Evolutionary conservation across 2,797 vertebrate genomes (phyloP), one percentile per base, ranked within the genome.

Genomic region (Odontamblyopus lacepedii): DNA sequence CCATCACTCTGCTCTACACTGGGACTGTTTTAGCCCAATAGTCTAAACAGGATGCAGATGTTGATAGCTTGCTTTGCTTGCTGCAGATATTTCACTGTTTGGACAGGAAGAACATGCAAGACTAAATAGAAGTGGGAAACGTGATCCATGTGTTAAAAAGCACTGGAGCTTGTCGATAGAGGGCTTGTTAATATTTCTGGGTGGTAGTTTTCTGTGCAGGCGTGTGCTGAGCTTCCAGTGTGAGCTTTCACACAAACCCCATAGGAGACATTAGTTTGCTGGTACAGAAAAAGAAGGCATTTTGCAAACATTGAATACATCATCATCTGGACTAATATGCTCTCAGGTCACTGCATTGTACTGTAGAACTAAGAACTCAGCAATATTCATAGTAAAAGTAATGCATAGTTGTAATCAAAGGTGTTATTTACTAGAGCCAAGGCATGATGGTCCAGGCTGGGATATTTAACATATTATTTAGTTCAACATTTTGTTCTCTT

Each of bases 191-290:
- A 82, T 83, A 78, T 81, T 75, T 82, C 66, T 67, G 75, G 78
- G 77, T 51, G 26, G 68, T 57, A 65, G 63, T 63, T 59, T 15
- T 63, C 11, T 68, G 73, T 65, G 69, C 55, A 57, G 72, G 71
- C 70, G 74, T 79, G 74, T 72, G 68, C 41, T 44, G 12, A 44
- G 12, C 78, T 76, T n/a, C 56, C 60, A 69, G 77, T 81, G 60
- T 79, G 74, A 63, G 72, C 56, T 90, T 88, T 89, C 83, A 88
- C 78, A 83, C 75, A 65, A 16, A 73, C 59, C 77, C 82, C 78
- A 62, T 41, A 82, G 77, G 81, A 67, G 69, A 53, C 67, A 35
- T 81, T 78, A 70, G 70, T 70, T 59, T 29, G 65, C 75, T 72
- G 77, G 78, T 75, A 68, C 23, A 59, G 68, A 79, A 72, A 74